Conservation (phyloP, 2,797 vertebrate genomes). For the Catostomus latipinnis region DNA sequence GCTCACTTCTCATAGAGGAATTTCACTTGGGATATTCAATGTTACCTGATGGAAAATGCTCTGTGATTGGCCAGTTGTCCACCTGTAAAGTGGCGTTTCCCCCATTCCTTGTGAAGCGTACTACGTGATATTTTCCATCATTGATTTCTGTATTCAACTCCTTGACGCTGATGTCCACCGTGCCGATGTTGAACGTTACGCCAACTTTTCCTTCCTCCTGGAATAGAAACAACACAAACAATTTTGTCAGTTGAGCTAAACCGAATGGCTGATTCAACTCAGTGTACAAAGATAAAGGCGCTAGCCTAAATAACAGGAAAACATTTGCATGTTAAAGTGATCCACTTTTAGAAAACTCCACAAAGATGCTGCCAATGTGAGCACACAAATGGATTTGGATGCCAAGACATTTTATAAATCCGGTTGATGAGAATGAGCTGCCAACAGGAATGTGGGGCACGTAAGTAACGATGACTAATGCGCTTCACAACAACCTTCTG, state of each 20-base stretch:
- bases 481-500: constrained; percentile 64
- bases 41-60: constrained; percentile 96
- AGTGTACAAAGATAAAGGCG: neutral
- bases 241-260: neutral
- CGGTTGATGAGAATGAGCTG: constrained; percentile 76
- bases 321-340: constrained; percentile 25
- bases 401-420: constrained; percentile 67
- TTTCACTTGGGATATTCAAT: neutral
- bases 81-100: constrained; percentile 96
- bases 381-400: constrained; percentile 35
- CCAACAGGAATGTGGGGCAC: constrained; percentile 66
- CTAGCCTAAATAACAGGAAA: constrained; percentile 23
- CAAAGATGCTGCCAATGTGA: constrained; percentile 25
- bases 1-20: neutral
- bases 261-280: neutral
- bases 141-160: constrained; percentile 88
- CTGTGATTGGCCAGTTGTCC: constrained; percentile 96
- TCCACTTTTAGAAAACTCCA: constrained; percentile 39
- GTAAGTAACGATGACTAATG: constrained; percentile 76
- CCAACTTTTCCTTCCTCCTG: constrained; percentile 96
- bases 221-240: constrained; percentile 48
- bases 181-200: constrained; percentile 97
- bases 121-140: constrained; percentile 95
- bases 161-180: constrained; percentile 94
- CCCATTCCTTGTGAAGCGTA: constrained; percentile 94